phyloP scores from a whole-genome alignment of 2,113 vertebrate genomes.

The Rhodinocichla rosea region DNA sequence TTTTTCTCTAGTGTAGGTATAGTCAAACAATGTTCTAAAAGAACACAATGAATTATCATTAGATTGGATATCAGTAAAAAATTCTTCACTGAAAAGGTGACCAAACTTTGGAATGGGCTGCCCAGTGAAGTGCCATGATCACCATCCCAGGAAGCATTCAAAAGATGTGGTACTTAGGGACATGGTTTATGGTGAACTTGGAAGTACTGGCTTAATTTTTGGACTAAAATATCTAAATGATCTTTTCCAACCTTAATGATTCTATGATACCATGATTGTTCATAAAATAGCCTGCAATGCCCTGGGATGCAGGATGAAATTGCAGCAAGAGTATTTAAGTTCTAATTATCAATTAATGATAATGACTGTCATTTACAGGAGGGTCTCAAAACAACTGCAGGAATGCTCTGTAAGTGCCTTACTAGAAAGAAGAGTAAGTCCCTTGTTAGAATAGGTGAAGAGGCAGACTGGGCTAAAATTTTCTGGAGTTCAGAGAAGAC shows the following conservation, averaged over 20 bases:
- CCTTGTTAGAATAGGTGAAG: not conserved
- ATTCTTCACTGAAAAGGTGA: not conserved
- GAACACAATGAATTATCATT: not conserved
- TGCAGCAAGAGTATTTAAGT: not conserved
- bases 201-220: not conserved
- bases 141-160: not conserved
- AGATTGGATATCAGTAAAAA: not conserved
- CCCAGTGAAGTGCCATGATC: not conserved
- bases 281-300: not conserved
- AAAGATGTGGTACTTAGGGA: not conserved
- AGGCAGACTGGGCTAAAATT: not conserved
- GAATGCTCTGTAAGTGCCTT: not conserved
- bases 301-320: not conserved
- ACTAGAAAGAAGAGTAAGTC: not conserved
- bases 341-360: not conserved
- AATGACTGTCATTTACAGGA: not conserved
- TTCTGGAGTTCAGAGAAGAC: not conserved
- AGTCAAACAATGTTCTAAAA: not conserved
- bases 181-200: not conserved
- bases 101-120: not conserved
- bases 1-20: not conserved
- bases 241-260: not conserved
- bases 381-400: not conserved
- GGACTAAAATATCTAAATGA: not conserved
- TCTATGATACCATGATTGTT: not conserved